A percentile compares a stretch with the other conserved stretches of the same genome.
phyloP scores from a whole-genome alignment of 2,797 vertebrate species.

The Sebastes diaconus region DNA sequence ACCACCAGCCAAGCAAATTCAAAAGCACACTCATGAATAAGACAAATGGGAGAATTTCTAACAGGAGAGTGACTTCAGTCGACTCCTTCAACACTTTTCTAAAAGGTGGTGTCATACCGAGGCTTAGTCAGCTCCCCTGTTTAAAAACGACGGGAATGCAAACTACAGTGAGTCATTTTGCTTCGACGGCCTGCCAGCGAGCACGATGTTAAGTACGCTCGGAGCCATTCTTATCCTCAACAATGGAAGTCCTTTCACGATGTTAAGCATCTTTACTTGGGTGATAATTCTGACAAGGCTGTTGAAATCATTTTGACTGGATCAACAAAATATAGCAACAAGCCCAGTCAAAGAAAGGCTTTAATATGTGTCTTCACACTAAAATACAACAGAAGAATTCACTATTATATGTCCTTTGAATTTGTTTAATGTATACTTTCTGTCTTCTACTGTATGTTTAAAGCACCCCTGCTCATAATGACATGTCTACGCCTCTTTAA shows the following conservation, averaged over 20 bases:
- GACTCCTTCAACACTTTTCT: conserved; percentile 47
- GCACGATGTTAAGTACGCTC: conserved; percentile 34
- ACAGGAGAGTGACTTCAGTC: conserved; percentile 45
- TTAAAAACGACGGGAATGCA: conserved; percentile 25
- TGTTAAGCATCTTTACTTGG: conserved; percentile 48
- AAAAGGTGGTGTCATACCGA: conserved; percentile 45
- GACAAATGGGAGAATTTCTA: conserved; percentile 58
- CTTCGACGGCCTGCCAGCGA: conserved; percentile 33
- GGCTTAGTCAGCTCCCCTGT: conserved; percentile 34
- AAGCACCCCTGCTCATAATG: neutral
- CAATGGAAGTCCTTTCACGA: conserved; percentile 41
- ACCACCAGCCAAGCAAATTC: conserved; percentile 55
- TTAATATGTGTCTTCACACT: neutral
- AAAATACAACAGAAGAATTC: neutral
- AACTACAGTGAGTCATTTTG: conserved; percentile 50
- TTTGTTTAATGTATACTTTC: neutral
- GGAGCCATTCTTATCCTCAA: conserved; percentile 53
- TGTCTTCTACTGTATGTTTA: neutral
- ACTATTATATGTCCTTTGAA: neutral
- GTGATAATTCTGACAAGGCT: conserved; percentile 43
- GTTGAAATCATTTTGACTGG: conserved; percentile 48
- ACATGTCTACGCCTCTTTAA: neutral
- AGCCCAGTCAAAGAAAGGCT: neutral
- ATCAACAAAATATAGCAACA: conserved; percentile 44
- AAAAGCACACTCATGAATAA: conserved; percentile 59